These are phyloP conservation scores for Chitala chitala DNA, from an alignment of 2,113 vertebrate genomes.

Conservation along the genomic window DNA sequence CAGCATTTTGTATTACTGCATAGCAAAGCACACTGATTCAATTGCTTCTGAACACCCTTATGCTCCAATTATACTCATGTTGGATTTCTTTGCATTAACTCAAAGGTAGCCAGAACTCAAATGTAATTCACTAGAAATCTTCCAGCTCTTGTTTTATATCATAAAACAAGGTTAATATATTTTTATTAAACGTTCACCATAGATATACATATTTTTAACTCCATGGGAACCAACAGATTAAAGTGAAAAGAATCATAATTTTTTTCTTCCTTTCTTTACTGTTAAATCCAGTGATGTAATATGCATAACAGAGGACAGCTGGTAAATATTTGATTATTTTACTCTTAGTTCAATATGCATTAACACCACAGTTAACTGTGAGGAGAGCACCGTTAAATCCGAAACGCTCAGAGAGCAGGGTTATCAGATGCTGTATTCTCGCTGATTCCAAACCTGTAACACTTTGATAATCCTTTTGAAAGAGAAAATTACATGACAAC, in stretches of 20 bases:
- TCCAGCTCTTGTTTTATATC: not conserved
- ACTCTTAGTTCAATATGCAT: not conserved
- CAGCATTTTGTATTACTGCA: too few relatives aligned
- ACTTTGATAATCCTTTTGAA: not conserved
- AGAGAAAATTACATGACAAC: not conserved
- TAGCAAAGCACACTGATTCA: too few relatives aligned
- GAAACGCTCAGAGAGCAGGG: not conserved
- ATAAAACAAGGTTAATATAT: not conserved
- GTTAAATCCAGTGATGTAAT: not conserved
- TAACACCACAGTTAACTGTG: not conserved
- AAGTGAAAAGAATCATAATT: not conserved
- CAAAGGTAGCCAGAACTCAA: not conserved
- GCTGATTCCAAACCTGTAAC: not conserved
- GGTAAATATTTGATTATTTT: not conserved
- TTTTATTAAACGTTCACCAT: not conserved
- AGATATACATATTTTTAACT: conserved; percentile 1
- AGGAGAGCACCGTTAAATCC: not conserved
- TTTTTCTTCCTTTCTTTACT: not conserved
- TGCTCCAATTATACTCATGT: too few relatives aligned
- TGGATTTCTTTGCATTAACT: not conserved
- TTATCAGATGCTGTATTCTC: not conserved
- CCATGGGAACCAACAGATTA: not conserved
- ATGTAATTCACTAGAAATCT: not conserved
- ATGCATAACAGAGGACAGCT: not conserved
- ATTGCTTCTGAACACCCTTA: too few relatives aligned